These are phyloP conservation scores for Philhelius pedissequus DNA, from an alignment of 2,888 invertebrate genomes.

Conservation along the genomic window DNA sequence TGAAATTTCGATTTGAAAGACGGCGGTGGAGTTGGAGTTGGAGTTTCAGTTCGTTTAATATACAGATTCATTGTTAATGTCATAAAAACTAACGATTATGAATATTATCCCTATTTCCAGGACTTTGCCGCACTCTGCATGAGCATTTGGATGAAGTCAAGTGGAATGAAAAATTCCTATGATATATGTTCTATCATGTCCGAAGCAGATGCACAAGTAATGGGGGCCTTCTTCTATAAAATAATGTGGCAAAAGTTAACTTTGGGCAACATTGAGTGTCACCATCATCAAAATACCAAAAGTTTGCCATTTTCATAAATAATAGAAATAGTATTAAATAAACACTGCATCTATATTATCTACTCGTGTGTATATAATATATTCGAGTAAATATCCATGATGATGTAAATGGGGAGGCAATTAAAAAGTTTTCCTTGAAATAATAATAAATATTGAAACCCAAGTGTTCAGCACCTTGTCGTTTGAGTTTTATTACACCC, in stretches of 20 bases:
- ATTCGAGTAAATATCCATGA: too few species aligned
- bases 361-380: background rate
- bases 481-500: conserved; percentile 48
- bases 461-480: conserved; percentile 56
- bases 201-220: conserved; percentile 47
- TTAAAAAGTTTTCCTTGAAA: conserved; percentile 57
- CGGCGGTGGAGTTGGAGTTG: conserved; percentile 10
- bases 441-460: conserved; percentile 54
- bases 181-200: conserved; percentile 50
- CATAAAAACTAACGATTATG: conserved; percentile 68
- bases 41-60: conserved; percentile 49
- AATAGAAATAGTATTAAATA: conserved; percentile 9
- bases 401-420: conserved; percentile 35
- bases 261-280: background rate
- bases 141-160: background rate
- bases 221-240: conserved; percentile 18
- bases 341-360: background rate
- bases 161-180: conserved; percentile 32
- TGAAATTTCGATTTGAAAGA: background rate
- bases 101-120: conserved; percentile 40
- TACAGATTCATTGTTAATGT: conserved; percentile 52
- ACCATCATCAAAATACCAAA: background rate
- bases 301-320: background rate
- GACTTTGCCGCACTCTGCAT: background rate
- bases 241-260: conserved; percentile 12